A percentile compares a stretch with the other conserved stretches of the same genome.
phyloP scores from a whole-genome alignment of 2,888 invertebrate species.

The Phymatocera aterrima region DNA sequence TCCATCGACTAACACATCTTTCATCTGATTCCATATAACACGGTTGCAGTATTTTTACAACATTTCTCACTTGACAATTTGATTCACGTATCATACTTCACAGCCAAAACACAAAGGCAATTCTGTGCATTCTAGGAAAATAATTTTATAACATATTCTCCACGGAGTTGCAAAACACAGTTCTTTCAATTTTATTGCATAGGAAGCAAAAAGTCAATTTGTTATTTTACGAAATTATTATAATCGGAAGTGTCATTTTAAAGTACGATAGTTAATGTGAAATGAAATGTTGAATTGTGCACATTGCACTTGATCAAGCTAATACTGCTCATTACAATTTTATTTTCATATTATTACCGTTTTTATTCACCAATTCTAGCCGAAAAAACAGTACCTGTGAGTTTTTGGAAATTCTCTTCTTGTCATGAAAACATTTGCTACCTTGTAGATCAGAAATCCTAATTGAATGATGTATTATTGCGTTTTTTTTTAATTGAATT shows the following conservation, averaged over 20 bases:
- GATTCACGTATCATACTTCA: slow-evolving; percentile 33
- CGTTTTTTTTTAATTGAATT: neutral
- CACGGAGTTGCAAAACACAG: neutral
- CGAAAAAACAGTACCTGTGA: neutral
- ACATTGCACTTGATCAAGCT: slow-evolving; percentile 22
- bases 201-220: neutral
- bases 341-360: slow-evolving; percentile 1
- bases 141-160: neutral
- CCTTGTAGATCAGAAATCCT: neutral
- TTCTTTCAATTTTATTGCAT: neutral
- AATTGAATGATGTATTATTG: neutral
- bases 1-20: slow-evolving; percentile 60
- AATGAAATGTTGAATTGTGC: slow-evolving; percentile 17
- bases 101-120: neutral
- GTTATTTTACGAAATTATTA: neutral
- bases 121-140: neutral
- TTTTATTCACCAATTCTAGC: neutral
- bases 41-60: slow-evolving; percentile 60
- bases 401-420: neutral
- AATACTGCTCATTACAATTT: slow-evolving; percentile 24
- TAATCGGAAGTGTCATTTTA: neutral
- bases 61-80: slow-evolving; percentile 38
- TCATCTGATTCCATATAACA: slow-evolving; percentile 54
- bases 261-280: slow-evolving; percentile 11
- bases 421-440: neutral